Base-by-base conservation (phyloP, 2,113 vertebrate species). In the Erythrocercus mccallii region DNA sequence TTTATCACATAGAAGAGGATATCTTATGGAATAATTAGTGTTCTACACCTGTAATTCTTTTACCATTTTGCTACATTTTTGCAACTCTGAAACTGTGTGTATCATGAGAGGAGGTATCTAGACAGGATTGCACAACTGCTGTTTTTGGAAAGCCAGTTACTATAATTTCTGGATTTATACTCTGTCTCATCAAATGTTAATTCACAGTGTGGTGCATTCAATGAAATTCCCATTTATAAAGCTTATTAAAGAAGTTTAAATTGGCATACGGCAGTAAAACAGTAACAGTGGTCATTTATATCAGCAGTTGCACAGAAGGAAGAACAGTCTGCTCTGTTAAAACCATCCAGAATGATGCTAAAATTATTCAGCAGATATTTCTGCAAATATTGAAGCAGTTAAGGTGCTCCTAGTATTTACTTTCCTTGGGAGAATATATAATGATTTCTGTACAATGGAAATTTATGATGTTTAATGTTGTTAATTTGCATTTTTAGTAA, bases 401-500 rank as follows among this genome's bases (percentile, higher is more conserved):
- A 64, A 80, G 18, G 47, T 72, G 25, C 21, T 60, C 33, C 22
- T 68, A 81, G 20, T 81, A 83, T 58, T 91, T 79, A 47, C 15
- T 78, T 90, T 62, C 14, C 73, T 58, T 58, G 35, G 27, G 30
- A 68, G 13, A 70, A 53, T 70, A 54, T 54, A 28, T 69, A 0
- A 38, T 76, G 15, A 77, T 80, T 90, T 81, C 40, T 88, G 20
- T 81, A 56, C 17, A 89, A 71, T 53, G 24, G 15, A 66, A 58
- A 86, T 71, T 38, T 53, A 74, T 62, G 6, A 21, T 40, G 8
- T 64, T 91, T 82, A 85, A 54, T 87, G 33, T 44, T 56, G 47
- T 85, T 81, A 74, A 87, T 89, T 81, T 87, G 30, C 20, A 79
- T 94, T 85, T 86, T 88, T 93, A 93, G 20, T 82, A 72, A 77